Conservation (phyloP, 2,888 invertebrate species). For the Eulithis prunata region DNA sequence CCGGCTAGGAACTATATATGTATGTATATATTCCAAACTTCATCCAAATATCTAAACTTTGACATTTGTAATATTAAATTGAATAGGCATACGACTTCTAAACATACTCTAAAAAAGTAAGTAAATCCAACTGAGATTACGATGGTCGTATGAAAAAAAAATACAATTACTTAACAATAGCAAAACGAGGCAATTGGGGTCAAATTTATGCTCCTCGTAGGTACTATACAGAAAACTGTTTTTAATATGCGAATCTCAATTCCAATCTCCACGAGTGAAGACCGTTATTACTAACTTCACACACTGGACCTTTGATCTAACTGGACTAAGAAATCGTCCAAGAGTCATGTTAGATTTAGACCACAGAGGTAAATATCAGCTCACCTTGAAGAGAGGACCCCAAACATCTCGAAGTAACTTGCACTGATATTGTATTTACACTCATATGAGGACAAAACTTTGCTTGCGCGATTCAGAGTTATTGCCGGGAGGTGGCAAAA, state of each 20-base stretch:
- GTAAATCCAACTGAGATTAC: too few species aligned
- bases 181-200: not conserved
- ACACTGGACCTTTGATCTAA: not conserved
- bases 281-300: too few species aligned
- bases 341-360: not conserved
- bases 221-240: not conserved
- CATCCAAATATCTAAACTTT: too few species aligned
- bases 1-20: too few species aligned
- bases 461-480: conserved; percentile 4
- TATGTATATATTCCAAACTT: too few species aligned
- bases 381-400: conserved; percentile 1
- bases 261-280: not conserved
- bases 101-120: too few species aligned
- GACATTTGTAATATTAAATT: too few species aligned
- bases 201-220: not conserved
- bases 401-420: not conserved
- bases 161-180: too few species aligned
- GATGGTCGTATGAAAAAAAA: too few species aligned
- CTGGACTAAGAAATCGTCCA: not conserved
- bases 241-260: not conserved
- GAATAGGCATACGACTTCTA: too few species aligned
- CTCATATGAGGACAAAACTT: not conserved
- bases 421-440: not conserved
- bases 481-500: not conserved
- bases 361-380: not conserved